Percentiles rank a stretch among this genome's conserved stretches.
These are phyloP conservation scores for Corythornis cristatus DNA, from an alignment of 2,113 vertebrate species.

Conservation along the genomic window DNA sequence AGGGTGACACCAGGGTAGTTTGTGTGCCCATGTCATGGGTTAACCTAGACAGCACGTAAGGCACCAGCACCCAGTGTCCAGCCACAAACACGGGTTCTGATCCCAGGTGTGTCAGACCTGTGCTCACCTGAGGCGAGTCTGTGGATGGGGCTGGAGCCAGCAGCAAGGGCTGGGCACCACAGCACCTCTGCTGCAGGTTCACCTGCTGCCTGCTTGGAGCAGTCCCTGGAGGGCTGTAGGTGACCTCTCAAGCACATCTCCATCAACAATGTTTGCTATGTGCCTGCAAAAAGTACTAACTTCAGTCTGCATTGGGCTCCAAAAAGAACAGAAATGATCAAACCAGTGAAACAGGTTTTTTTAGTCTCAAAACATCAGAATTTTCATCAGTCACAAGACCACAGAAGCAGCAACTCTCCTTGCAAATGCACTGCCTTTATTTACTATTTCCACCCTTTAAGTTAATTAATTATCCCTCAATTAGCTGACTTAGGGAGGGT, in stretches of 20 bases:
- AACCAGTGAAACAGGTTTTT: background rate
- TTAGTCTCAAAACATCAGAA: background rate
- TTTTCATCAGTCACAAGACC: background rate
- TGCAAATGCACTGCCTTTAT: background rate
- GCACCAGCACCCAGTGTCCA: no score
- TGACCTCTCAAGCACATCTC: background rate
- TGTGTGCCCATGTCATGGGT: no score
- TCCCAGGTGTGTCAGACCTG: no score
- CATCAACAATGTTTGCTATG: background rate
- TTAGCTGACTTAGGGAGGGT: background rate
- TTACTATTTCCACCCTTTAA: background rate
- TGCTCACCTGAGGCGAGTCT: background rate
- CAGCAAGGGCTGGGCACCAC: background rate
- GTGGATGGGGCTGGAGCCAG: fast-evolving
- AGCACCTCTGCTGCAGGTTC: background rate
- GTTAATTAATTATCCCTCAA: background rate
- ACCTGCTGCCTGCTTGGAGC: background rate
- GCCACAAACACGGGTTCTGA: no score
- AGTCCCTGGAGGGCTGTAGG: background rate
- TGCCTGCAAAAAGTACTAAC: background rate
- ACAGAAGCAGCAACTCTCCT: background rate
- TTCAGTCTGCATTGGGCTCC: background rate
- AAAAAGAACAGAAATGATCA: background rate
- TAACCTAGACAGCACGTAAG: no score
- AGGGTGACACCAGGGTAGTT: no score